Evolutionary conservation across 2,797 vertebrate species (phyloP).

Genomic region (Pangasius mekongensis): DNA sequence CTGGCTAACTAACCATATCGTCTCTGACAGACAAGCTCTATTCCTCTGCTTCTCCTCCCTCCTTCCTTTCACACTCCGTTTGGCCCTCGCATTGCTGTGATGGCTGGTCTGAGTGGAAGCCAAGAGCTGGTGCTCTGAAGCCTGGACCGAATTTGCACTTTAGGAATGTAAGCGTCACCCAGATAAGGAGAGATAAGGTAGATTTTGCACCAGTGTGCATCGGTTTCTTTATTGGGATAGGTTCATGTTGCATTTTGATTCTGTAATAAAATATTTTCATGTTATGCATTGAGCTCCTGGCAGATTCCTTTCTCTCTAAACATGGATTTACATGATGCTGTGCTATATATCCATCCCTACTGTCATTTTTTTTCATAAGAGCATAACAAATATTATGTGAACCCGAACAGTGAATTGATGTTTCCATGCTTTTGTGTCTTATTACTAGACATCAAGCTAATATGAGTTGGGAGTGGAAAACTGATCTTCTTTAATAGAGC

Average conservation of each 20-base stretch:
- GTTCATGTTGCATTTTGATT: not conserved
- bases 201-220: not conserved
- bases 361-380: not conserved
- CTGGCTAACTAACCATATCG: constrained; percentile 83
- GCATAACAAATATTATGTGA: constrained; percentile 2
- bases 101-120: constrained; percentile 65
- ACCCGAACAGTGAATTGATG: constrained; percentile 10
- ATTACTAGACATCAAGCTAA: not conserved
- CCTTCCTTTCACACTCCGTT: constrained; percentile 79
- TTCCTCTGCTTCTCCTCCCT: constrained; percentile 73
- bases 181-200: not conserved
- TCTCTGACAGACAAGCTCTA: constrained; percentile 80
- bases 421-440: constrained; percentile 13
- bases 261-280: not conserved
- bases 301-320: not conserved
- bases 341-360: not conserved
- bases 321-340: not conserved
- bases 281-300: not conserved
- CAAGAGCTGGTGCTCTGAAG: constrained; percentile 28
- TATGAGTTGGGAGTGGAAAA: constrained; percentile 41
- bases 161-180: constrained; percentile 25
- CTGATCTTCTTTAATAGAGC: constrained; percentile 49
- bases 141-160: constrained; percentile 20
- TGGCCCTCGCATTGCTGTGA: constrained; percentile 71
- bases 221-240: not conserved